Conservation (phyloP, 2,888 invertebrate species). For the Heterodera filipjevi region DNA sequence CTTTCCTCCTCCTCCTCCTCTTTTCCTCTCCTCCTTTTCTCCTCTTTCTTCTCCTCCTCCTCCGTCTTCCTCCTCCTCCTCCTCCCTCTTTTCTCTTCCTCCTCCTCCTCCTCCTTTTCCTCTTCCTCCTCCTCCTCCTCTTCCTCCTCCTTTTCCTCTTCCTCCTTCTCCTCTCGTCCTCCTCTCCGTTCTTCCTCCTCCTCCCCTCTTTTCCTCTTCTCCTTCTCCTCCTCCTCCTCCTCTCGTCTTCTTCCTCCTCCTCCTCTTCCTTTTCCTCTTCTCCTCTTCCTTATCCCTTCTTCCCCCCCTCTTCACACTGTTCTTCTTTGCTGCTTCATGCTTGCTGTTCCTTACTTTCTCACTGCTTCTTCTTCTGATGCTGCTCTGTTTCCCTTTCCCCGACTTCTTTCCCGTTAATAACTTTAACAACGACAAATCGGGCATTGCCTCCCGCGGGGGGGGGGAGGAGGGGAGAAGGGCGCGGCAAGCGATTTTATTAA, state of each 20-base stretch:
- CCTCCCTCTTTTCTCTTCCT: neutral
- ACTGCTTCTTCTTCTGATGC: neutral
- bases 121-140: neutral
- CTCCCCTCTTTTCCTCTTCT: neutral
- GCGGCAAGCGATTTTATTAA: conserved; percentile 4
- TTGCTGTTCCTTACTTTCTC: neutral
- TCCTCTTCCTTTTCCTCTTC: neutral
- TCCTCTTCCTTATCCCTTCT: neutral
- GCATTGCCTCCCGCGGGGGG: no score
- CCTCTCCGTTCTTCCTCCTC: neutral
- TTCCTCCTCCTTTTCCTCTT: neutral
- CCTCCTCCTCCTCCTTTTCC: neutral
- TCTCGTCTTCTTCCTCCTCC: neutral
- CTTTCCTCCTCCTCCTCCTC: neutral
- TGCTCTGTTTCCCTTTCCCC: conserved; percentile 1
- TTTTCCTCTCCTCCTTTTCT: neutral
- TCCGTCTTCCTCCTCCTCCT: neutral
- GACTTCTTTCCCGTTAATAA: neutral
- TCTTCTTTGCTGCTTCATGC: neutral
- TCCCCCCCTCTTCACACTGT: neutral
- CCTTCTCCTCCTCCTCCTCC: neutral
- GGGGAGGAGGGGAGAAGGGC: neutral
- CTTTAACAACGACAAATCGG: conserved; percentile 5
- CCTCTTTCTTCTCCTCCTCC: neutral
- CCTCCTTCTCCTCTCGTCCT: neutral